Percentiles rank a stretch among this genome's conserved stretches.
These are phyloP conservation scores for Cheirogaleus medius DNA, from an alignment of 2,113 vertebrate species.

Conservation along the genomic window DNA sequence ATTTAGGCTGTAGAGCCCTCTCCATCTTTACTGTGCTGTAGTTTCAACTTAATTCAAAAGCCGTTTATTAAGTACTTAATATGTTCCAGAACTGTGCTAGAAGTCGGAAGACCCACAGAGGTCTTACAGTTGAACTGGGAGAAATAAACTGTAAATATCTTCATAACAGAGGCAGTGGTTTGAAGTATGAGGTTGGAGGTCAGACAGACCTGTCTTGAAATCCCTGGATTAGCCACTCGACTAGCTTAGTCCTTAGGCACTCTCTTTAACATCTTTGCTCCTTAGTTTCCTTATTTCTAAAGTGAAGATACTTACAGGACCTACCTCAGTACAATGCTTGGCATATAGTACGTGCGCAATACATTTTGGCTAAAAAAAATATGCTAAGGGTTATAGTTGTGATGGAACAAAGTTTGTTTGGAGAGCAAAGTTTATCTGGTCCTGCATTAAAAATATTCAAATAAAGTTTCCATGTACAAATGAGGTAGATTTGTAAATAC, in stretches of 20 bases:
- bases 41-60: slow-evolving; percentile 3
- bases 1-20: neutral
- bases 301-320: neutral
- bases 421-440: neutral
- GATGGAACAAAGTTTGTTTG: slow-evolving; percentile 17
- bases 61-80: neutral
- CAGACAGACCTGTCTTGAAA: neutral
- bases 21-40: neutral
- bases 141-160: neutral
- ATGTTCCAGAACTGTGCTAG: neutral
- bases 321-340: neutral
- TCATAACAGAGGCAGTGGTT: neutral
- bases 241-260: neutral
- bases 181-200: neutral
- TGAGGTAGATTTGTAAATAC: neutral
- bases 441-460: slow-evolving; percentile 28
- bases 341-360: neutral
- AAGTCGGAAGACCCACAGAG: neutral
- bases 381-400: neutral
- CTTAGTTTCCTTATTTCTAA: neutral
- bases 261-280: neutral
- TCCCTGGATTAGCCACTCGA: neutral
- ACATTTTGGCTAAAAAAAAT: neutral
- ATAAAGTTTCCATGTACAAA: slow-evolving; percentile 12
- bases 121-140: neutral